These are phyloP conservation scores for Aix galericulata DNA, from an alignment of 2,113 vertebrate species.

Conservation along the genomic window DNA sequence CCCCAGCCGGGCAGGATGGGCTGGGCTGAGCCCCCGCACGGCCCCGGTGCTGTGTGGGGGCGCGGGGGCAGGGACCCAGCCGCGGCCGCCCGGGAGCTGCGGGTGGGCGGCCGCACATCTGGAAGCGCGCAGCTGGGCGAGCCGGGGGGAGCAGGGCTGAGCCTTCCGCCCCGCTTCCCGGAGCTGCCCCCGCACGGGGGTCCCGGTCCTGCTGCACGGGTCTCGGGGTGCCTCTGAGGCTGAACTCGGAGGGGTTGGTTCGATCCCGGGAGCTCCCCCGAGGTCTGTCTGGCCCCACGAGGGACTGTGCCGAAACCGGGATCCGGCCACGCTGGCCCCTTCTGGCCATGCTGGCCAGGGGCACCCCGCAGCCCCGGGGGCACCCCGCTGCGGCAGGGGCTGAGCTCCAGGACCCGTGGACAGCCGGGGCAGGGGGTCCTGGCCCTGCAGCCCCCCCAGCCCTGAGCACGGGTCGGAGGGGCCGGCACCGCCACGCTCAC, in stretches of 20 bases:
- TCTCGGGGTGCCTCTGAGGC: neutral
- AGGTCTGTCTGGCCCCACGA: neutral
- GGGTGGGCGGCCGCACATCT: slow-evolving; percentile 7
- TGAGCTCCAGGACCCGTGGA: neutral
- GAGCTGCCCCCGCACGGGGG: too few species aligned
- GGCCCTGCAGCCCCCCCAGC: neutral
- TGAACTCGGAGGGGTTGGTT: neutral
- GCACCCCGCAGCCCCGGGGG: neutral
- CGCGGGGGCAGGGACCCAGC: neutral
- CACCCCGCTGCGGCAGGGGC: neutral
- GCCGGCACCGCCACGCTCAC: neutral
- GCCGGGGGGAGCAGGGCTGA: neutral
- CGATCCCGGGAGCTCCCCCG: neutral
- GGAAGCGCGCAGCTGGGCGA: neutral
- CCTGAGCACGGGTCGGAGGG: neutral
- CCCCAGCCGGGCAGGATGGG: neutral
- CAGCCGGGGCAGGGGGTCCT: neutral
- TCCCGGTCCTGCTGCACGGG: too few species aligned
- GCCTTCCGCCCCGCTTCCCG: neutral
- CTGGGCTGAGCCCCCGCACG: neutral
- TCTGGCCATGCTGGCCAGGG: neutral
- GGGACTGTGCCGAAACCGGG: neutral
- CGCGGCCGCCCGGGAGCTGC: neutral
- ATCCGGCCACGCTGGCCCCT: neutral
- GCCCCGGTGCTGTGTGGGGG: neutral